These are phyloP conservation scores for Anabacerthia variegaticeps DNA, from an alignment of 2,797 vertebrate genomes.

Conservation along the genomic window DNA sequence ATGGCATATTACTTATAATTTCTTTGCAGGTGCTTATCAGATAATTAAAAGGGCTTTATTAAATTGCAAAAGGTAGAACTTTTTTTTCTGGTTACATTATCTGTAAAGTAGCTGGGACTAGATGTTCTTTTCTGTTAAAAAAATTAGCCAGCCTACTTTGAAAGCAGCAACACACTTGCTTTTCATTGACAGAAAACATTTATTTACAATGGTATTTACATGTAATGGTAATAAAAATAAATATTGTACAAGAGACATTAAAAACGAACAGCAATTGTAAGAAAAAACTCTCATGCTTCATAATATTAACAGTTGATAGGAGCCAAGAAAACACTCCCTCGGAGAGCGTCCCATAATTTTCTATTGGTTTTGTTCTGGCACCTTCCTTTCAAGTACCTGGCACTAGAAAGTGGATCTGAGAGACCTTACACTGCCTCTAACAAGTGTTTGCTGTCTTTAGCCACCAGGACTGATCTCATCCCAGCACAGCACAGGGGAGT, in stretches of 20 bases:
- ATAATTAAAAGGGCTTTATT: not conserved
- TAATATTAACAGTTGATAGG: not conserved
- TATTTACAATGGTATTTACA: slow-evolving; percentile 57
- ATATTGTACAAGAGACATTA: not conserved
- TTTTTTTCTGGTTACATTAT: not conserved
- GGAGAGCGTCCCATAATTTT: not conserved
- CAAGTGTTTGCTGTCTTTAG: not conserved
- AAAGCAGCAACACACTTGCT: slow-evolving; percentile 67
- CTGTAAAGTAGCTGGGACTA: slow-evolving; percentile 2
- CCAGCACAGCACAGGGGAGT: not conserved
- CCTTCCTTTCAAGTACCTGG: not conserved
- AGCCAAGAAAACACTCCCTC: not conserved
- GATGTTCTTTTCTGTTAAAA: slow-evolving; percentile 15
- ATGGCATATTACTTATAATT: not conserved
- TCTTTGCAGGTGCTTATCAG: not conserved
- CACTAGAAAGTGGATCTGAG: not conserved
- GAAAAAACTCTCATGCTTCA: slow-evolving; percentile 19
- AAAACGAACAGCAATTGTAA: not conserved
- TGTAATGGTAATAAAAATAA: slow-evolving; percentile 1
- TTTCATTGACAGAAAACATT: slow-evolving; percentile 48
- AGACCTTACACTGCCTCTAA: not conserved
- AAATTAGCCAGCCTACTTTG: slow-evolving; percentile 35
- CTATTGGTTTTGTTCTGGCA: not conserved
- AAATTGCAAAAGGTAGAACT: not conserved
- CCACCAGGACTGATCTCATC: not conserved